Evolutionary conservation across 2,888 invertebrate genomes (phyloP), one percentile per base, ranked within the genome.

Genomic region (Deroplatys truncata): DNA sequence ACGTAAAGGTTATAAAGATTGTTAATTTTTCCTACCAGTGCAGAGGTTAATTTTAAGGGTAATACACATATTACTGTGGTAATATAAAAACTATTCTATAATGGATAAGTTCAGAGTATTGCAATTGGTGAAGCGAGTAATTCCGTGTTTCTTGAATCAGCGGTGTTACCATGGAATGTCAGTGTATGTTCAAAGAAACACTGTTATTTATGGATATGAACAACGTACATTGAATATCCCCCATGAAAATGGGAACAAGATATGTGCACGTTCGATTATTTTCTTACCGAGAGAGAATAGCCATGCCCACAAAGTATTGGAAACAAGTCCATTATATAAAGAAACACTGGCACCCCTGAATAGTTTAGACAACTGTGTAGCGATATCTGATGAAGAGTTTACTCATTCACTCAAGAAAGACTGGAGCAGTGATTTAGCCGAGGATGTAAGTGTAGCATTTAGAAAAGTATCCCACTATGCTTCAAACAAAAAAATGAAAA

Each of bases 241-340:
- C 56, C 56, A 25, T 20, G 4, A 72, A 72, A 25, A 72, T 9
- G 56, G 5, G 5, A 72, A 25, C 25, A 72, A 20, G 7, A 25
- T 72, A 20, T 72, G 25, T 72, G 25, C 20, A 25, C 56, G 56
- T 25, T 72, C 5, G 16, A 20, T 20, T 72, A 72, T 7, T 20
- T 72, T 72, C 25, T 72, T 7, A 72, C 20, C 0, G 20, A 72
- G 56, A 72, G 90, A 90, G 84, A 90, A 90, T 84, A 28, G 25
- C 8, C 88, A 88, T 89, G 90, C 90, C 5, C 88, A 90, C 84
- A 0, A 20, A 13, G 84, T 90, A 13, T 82, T 90, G 89, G 88
- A 90, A 84, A 82, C 2, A 31, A 89, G 25, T 84, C 82, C 88
- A 20, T 35, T 31, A 25, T 90, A 90, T 84, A 72, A 84, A 15